Percentiles rank a stretch among this genome's conserved stretches.
Conservation (phyloP, 1,140 invertebrate species). For the Lanistes nyassanus region DNA sequence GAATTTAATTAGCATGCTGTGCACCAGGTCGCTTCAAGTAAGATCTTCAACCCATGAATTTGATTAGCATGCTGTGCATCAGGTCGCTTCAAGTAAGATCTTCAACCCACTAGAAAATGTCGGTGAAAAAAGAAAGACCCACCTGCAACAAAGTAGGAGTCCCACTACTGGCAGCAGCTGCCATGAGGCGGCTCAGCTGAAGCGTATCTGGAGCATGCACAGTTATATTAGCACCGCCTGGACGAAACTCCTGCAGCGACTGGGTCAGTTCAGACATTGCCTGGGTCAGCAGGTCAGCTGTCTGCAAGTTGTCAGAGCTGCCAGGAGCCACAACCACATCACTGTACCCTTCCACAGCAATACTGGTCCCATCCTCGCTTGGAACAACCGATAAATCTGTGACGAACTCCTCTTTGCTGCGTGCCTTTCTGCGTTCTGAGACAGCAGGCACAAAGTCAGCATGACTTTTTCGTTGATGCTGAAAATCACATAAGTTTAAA, state of each 20-base stretch:
- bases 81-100: neutral
- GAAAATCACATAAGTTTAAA: constrained; percentile 6
- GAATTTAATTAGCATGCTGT: too few relatives aligned
- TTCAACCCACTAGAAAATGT: neutral
- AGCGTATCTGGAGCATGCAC: constrained; percentile 22
- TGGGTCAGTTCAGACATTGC: constrained; percentile 68
- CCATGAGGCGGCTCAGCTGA: constrained; percentile 24
- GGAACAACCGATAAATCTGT: constrained; percentile 49
- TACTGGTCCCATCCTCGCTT: constrained; percentile 25
- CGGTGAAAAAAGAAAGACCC: neutral
- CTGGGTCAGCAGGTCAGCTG: constrained; percentile 66
- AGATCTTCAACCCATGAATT: too few relatives aligned
- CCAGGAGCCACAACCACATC: constrained; percentile 28
- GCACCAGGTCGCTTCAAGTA: too few relatives aligned
- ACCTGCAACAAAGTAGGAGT: constrained; percentile 35
- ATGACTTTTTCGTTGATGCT: constrained; percentile 85
- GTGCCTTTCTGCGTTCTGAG: constrained; percentile 31
- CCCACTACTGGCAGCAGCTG: constrained; percentile 38
- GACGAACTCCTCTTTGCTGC: constrained; percentile 30
- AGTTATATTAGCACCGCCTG: constrained; percentile 35
- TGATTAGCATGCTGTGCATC: too few relatives aligned
- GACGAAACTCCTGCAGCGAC: constrained; percentile 55
- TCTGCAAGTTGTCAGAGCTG: constrained; percentile 42
- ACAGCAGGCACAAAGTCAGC: constrained; percentile 65
- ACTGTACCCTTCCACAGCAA: constrained; percentile 26